A percentile compares a stretch with the other conserved stretches of the same genome.
phyloP scores from a whole-genome alignment of 2,113 vertebrate species.

The Mastomys natalensis region DNA sequence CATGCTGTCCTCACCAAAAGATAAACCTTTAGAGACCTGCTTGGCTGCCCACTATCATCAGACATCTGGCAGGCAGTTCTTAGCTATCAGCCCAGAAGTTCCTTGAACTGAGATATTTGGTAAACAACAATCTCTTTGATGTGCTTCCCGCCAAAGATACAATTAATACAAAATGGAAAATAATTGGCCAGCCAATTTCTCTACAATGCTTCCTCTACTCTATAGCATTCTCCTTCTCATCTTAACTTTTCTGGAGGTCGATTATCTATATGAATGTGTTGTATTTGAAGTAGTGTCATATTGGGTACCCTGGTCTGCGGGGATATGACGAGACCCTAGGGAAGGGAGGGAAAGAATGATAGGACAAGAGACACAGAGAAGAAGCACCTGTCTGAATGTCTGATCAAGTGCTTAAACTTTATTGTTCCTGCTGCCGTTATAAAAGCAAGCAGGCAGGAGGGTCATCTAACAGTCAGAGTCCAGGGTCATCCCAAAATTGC shows the following conservation, averaged over 20 bases:
- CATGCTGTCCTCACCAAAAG: neutral
- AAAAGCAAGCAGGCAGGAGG: too few relatives aligned
- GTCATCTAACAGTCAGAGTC: too few relatives aligned
- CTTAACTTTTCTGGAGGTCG: constrained; percentile 2
- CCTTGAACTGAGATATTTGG: neutral
- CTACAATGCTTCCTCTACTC: neutral
- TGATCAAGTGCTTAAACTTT: too few relatives aligned
- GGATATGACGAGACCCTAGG: too few relatives aligned
- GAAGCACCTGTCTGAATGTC: too few relatives aligned
- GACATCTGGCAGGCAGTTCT: neutral
- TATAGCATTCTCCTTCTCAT: neutral
- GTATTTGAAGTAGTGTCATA: neutral
- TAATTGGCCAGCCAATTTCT: neutral
- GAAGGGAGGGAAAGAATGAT: too few relatives aligned
- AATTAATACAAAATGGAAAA: neutral
- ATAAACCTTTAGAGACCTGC: neutral
- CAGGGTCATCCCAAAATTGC: too few relatives aligned
- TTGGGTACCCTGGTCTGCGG: too few relatives aligned
- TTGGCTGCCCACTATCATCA: neutral
- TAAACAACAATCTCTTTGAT: constrained; percentile 19
- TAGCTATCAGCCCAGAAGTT: neutral
- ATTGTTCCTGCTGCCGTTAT: too few relatives aligned
- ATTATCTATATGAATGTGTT: neutral
- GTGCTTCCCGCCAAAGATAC: neutral
- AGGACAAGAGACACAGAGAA: too few relatives aligned